Percentiles rank a stretch among this genome's conserved stretches.
Conservation (phyloP, 2,888 invertebrate species). For the Chalcosyrphus nemorum region DNA sequence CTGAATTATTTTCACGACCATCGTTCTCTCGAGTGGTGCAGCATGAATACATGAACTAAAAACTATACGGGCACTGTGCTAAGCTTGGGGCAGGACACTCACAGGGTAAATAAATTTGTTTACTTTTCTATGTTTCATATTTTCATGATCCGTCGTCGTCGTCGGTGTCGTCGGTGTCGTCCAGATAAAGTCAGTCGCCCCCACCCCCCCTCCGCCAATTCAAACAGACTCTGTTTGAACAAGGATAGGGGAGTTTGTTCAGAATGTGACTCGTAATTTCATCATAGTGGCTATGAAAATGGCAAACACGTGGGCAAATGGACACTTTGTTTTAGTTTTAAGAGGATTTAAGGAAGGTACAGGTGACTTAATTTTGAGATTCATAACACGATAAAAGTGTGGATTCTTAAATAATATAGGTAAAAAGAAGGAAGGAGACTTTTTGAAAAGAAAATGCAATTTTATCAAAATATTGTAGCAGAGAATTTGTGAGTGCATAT, state of each 20-base stretch:
- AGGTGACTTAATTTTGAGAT: slow-evolving; percentile 56
- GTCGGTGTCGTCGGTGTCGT: background rate
- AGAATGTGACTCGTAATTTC: slow-evolving; percentile 49
- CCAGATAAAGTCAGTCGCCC: too few species aligned
- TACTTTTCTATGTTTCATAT: slow-evolving; percentile 65
- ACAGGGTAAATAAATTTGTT: slow-evolving; percentile 54
- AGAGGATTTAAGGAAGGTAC: slow-evolving; percentile 24
- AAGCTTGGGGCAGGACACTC: slow-evolving; percentile 27
- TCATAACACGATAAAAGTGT: slow-evolving; percentile 34
- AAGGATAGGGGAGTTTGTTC: slow-evolving; percentile 32
- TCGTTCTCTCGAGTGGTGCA: slow-evolving; percentile 40
- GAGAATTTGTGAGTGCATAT: too few species aligned
- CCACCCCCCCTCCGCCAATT: too few species aligned
- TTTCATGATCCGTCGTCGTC: slow-evolving; percentile 30
- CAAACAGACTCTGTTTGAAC: slow-evolving; percentile 37
- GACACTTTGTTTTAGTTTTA: slow-evolving; percentile 57
- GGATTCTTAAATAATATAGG: background rate
- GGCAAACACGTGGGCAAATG: slow-evolving; percentile 34
- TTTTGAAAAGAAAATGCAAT: background rate
- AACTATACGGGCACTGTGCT: slow-evolving; percentile 3
- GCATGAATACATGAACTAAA: slow-evolving; percentile 36
- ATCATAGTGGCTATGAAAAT: slow-evolving; percentile 51
- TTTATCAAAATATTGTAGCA: background rate
- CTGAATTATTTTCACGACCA: slow-evolving; percentile 54
- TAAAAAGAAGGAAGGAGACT: background rate